A percentile compares a stretch with the other conserved stretches of the same genome.
phyloP scores from a whole-genome alignment of 1,140 invertebrate species.

The Trypoxylus dichotomus region DNA sequence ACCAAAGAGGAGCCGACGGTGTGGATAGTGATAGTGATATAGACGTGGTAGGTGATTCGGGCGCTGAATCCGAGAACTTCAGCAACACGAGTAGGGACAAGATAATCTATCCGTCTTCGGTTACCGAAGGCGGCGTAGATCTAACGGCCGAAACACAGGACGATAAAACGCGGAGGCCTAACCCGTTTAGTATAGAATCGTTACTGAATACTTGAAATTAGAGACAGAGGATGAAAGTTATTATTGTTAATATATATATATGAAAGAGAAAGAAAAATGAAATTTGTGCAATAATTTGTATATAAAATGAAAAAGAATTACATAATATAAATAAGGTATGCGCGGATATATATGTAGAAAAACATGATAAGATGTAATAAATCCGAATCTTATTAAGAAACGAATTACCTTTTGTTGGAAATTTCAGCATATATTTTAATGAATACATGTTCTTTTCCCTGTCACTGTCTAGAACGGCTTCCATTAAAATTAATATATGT shows the following conservation, averaged over 20 bases:
- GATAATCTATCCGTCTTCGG: conserved; percentile 46
- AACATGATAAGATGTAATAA: no score
- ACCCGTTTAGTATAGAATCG: conserved; percentile 86
- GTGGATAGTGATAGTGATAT: conserved; percentile 64
- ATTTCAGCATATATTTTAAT: no score
- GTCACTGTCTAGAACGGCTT: no score
- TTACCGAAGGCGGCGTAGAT: conserved; percentile 50
- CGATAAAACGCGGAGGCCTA: conserved; percentile 62
- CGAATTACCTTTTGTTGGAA: no score
- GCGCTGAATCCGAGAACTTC: conserved; percentile 63
- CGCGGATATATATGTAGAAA: not conserved
- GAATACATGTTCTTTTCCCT: no score
- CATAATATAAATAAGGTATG: not conserved
- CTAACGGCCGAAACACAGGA: conserved; percentile 51
- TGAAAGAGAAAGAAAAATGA: not conserved
- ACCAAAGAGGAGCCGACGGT: conserved; percentile 65
- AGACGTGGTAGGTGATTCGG: conserved; percentile 72
- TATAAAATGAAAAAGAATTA: conserved; percentile 10
- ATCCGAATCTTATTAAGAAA: not conserved
- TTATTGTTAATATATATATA: conserved; percentile 3
- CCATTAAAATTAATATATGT: no score
- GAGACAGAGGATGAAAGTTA: not conserved
- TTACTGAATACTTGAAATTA: conserved; percentile 69
- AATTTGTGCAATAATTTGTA: conserved; percentile 33
- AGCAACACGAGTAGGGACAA: conserved; percentile 47